Conservation (phyloP, 1,140 invertebrate genomes). For the Aleiodes sp. region DNA sequence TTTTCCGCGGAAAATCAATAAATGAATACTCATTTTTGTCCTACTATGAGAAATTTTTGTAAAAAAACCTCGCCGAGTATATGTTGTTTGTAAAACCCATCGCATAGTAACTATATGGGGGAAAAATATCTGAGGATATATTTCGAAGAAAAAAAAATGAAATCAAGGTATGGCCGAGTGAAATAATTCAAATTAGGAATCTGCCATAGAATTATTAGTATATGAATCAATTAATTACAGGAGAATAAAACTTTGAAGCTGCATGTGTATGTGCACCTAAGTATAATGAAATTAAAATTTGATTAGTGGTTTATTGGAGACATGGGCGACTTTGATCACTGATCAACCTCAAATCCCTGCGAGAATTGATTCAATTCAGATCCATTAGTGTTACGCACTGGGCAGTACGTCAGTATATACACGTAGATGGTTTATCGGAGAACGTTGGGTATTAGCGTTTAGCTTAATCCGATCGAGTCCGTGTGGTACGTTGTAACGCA, state of each 20-base stretch:
- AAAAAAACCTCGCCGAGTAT: too few relatives aligned
- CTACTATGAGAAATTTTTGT: too few relatives aligned
- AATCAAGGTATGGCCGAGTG: too few relatives aligned
- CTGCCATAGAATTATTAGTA: too few relatives aligned
- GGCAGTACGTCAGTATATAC: conserved; percentile 25
- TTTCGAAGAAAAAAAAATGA: too few relatives aligned
- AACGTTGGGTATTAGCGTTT: conserved; percentile 35
- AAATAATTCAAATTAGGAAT: too few relatives aligned
- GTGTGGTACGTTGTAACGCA: conserved; percentile 33
- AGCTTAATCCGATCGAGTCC: conserved; percentile 47
- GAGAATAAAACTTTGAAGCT: background rate
- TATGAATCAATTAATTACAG: too few relatives aligned
- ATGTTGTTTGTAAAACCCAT: too few relatives aligned
- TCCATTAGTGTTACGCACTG: conserved; percentile 27
- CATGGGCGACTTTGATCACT: conserved; percentile 18
- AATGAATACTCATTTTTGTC: too few relatives aligned
- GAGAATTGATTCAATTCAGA: conserved; percentile 27
- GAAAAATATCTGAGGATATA: too few relatives aligned
- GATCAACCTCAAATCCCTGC: conserved; percentile 17
- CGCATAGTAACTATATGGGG: too few relatives aligned
- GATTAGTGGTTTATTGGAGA: conserved; percentile 8
- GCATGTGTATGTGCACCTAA: background rate
- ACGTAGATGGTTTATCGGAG: conserved; percentile 28
- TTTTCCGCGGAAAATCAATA: too few relatives aligned
- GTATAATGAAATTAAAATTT: background rate